These are phyloP conservation scores for Nothocercus nigrocapillus DNA, from an alignment of 2,113 vertebrate genomes.

Conservation along the genomic window DNA sequence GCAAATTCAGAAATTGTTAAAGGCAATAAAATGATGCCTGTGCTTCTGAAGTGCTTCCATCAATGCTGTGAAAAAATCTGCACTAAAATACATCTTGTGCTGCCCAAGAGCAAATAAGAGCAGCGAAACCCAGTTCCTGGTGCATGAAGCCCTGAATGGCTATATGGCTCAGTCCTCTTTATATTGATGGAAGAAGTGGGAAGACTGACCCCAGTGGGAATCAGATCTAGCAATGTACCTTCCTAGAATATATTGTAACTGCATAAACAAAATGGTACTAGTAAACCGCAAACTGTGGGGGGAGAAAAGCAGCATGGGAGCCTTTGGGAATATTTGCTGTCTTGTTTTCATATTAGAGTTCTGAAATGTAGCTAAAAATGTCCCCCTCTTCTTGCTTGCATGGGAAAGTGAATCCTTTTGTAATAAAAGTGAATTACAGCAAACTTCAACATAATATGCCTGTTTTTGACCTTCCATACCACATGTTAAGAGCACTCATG, in stretches of 20 bases:
- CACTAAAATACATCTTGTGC: not conserved
- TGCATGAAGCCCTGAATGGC: not conserved
- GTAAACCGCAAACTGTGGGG: not conserved
- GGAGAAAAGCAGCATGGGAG: not conserved
- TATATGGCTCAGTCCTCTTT: not conserved
- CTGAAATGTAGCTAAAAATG: not conserved
- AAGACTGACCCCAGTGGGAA: not conserved
- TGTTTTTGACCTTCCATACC: accelerated
- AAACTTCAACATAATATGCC: not conserved
- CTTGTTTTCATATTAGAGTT: not conserved
- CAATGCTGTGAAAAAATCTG: not conserved
- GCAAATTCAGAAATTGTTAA: not conserved
- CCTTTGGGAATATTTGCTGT: not conserved
- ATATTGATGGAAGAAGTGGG: not conserved
- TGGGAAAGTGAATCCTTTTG: not conserved
- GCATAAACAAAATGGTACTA: not conserved
- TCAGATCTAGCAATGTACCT: not conserved
- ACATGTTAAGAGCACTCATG: accelerated
- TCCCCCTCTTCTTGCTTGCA: not conserved
- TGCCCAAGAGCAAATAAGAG: not conserved
- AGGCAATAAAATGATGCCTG: not conserved
- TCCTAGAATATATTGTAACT: not conserved
- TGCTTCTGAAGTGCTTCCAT: not conserved
- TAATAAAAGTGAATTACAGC: not conserved
- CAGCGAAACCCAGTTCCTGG: not conserved